Conservation (phyloP, 2,888 invertebrate genomes). For the Petrolisthes manimaculis region DNA sequence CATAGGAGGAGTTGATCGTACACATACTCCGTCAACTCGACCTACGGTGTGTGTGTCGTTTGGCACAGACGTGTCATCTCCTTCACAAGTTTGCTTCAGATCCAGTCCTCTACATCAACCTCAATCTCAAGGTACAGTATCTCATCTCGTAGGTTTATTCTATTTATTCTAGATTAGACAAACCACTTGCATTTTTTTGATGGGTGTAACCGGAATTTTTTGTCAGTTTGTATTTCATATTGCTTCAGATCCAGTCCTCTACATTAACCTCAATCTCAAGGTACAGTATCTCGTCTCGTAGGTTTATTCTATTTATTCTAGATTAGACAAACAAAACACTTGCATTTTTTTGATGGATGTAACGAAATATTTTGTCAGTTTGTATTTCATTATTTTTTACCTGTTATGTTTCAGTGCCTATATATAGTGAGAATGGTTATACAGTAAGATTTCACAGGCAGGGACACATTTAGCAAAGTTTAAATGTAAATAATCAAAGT, state of each 20-base stretch:
- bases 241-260: slow-evolving; percentile 51
- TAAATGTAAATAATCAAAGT: too few relatives aligned
- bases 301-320: too few relatives aligned
- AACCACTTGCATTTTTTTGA: not conserved
- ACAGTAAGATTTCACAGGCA: too few relatives aligned
- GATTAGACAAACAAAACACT: too few relatives aligned
- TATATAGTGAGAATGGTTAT: too few relatives aligned
- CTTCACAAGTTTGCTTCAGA: slow-evolving; percentile 51
- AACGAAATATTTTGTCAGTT: not conserved
- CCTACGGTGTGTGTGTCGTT: slow-evolving; percentile 52
- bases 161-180: too few relatives aligned
- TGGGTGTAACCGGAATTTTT: not conserved
- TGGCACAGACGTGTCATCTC: slow-evolving; percentile 44
- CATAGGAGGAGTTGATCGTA: slow-evolving; percentile 61
- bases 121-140: slow-evolving; percentile 43
- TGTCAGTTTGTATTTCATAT: not conserved
- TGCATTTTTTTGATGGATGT: not conserved
- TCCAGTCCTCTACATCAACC: slow-evolving; percentile 49
- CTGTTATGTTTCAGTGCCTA: too few relatives aligned
- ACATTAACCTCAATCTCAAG: slow-evolving; percentile 54
- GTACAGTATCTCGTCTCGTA: not conserved
- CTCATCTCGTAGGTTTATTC: too few relatives aligned
- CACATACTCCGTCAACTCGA: slow-evolving; percentile 55
- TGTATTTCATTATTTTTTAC: not conserved
- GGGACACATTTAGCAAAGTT: too few relatives aligned